Evolutionary conservation across 2,888 invertebrate species (phyloP).

Genomic region (Geophilus truncorum): DNA sequence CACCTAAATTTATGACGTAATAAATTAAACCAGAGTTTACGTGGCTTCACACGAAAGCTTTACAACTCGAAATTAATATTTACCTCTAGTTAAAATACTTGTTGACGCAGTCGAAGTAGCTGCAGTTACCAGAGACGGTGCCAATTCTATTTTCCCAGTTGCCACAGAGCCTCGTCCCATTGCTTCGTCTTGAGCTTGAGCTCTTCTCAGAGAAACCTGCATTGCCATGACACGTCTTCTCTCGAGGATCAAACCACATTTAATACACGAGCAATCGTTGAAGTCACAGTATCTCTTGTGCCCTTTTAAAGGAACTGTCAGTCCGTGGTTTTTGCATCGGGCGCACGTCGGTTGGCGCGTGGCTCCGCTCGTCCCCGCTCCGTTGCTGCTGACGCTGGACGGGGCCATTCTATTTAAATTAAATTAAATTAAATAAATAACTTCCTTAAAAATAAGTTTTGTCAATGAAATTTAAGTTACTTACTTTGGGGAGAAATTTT

Average conservation of each 20-base stretch:
- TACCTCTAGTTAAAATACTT: no score
- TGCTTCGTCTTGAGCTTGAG: conserved; percentile 32
- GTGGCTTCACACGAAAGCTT: no score
- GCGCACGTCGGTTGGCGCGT: conserved; percentile 37
- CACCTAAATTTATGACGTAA: no score
- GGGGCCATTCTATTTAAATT: no score
- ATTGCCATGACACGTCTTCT: conserved; percentile 38
- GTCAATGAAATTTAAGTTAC: no score
- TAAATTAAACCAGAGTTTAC: no score
- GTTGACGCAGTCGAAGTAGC: background rate
- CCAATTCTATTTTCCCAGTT: background rate
- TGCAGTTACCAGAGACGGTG: no score
- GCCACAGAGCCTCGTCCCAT: background rate
- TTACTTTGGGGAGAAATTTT: no score
- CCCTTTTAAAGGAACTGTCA: conserved; percentile 34
- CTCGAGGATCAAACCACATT: conserved; percentile 37
- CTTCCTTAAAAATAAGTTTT: no score
- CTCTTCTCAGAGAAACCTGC: conserved; percentile 37
- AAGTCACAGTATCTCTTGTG: conserved; percentile 39
- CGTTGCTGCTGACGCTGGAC: no score
- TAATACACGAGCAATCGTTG: conserved; percentile 35
- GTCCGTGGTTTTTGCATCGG: conserved; percentile 38
- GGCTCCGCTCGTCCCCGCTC: background rate
- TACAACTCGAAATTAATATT: no score
- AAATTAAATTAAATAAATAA: no score